Evolutionary conservation across 2,888 invertebrate genomes (phyloP).

Genomic region (Pollenia labialis): DNA sequence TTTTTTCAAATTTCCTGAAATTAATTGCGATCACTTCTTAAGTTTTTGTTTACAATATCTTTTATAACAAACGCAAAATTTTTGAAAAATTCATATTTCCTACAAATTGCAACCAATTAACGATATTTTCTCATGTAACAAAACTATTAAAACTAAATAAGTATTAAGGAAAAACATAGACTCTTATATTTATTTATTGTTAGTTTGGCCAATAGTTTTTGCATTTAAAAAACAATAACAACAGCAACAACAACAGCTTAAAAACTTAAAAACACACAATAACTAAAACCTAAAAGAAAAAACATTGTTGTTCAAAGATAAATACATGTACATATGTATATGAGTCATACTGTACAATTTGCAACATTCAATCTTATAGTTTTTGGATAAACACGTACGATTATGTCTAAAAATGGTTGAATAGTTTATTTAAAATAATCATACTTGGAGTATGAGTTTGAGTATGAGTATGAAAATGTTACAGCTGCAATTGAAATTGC

Average conservation of each 20-base stretch:
- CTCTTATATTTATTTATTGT: neutral
- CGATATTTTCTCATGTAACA: constrained; percentile 51
- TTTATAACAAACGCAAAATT: neutral
- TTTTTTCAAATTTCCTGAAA: neutral
- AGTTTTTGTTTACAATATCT: neutral
- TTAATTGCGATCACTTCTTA: neutral
- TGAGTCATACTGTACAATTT: constrained; percentile 54
- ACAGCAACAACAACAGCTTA: neutral
- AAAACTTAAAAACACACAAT: neutral
- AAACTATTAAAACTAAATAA: constrained; percentile 26
- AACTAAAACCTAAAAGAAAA: neutral
- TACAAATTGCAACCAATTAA: constrained; percentile 48
- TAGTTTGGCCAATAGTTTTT: constrained; percentile 46
- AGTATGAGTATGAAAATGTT: constrained; percentile 33
- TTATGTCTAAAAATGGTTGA: constrained; percentile 62
- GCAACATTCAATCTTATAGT: constrained; percentile 51
- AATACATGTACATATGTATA: constrained; percentile 5
- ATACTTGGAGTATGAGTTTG: neutral
- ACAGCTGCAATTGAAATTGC: constrained; percentile 59
- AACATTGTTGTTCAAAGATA: constrained; percentile 24
- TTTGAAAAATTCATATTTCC: neutral
- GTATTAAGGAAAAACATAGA: constrained; percentile 3
- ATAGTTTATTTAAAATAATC: constrained; percentile 61
- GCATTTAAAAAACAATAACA: constrained; percentile 35
- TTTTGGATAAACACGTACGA: constrained; percentile 65